Conservation (phyloP, 2,113 vertebrate species). For the Oryzias curvinotus region DNA sequence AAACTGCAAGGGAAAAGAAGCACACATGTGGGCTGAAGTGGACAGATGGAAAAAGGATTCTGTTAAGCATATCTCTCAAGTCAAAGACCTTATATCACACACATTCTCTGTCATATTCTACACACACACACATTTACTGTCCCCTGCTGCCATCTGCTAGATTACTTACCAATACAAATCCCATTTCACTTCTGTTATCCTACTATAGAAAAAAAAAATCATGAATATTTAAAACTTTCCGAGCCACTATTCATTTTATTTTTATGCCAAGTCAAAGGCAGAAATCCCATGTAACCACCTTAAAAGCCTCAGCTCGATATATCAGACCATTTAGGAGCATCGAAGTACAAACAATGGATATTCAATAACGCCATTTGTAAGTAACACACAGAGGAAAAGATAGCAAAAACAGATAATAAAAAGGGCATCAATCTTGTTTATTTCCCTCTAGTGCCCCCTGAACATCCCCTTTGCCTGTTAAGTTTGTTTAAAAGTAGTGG, state of each 20-base stretch:
- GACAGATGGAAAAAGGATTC: slow-evolving; percentile 74
- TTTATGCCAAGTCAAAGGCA: slow-evolving; percentile 75
- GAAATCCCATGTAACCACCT: slow-evolving; percentile 78
- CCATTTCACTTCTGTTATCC: slow-evolving; percentile 56
- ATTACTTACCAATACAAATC: slow-evolving; percentile 62
- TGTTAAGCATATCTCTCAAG: slow-evolving; percentile 52
- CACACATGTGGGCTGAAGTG: slow-evolving; percentile 54
- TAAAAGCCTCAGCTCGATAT: slow-evolving; percentile 81
- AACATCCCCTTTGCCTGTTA: slow-evolving; percentile 68
- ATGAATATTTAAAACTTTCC: slow-evolving; percentile 80
- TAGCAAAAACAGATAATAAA: slow-evolving; percentile 81
- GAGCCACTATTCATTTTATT: slow-evolving; percentile 71
- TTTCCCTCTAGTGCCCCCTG: slow-evolving; percentile 72
- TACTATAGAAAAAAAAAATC: slow-evolving; percentile 57
- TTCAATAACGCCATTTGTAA: slow-evolving; percentile 82
- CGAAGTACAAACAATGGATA: slow-evolving; percentile 82
- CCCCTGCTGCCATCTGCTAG: slow-evolving; percentile 56
- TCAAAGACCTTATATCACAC: slow-evolving; percentile 46
- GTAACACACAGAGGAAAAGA: slow-evolving; percentile 78
- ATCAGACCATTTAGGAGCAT: slow-evolving; percentile 80
- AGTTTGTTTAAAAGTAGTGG: slow-evolving; percentile 78
- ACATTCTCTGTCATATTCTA: slow-evolving; percentile 19
- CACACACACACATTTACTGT: slow-evolving; percentile 46
- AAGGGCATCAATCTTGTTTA: slow-evolving; percentile 82
- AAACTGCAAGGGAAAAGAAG: slow-evolving; percentile 44